These are phyloP conservation scores for Hirtodrosophila alboralis DNA, from an alignment of 2,888 invertebrate species.

Conservation along the genomic window DNA sequence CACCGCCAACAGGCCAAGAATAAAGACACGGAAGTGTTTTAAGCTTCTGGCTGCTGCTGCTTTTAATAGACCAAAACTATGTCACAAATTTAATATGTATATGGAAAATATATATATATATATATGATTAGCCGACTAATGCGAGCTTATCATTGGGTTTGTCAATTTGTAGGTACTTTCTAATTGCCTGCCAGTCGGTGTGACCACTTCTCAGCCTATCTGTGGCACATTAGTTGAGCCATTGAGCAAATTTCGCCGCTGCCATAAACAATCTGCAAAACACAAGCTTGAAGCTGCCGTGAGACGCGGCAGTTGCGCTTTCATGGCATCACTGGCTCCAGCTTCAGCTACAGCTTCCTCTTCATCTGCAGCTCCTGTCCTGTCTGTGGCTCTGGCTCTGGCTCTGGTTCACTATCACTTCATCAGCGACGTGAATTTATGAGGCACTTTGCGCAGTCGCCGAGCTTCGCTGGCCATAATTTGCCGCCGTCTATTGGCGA, in stretches of 20 bases:
- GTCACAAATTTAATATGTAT: constrained; percentile 29
- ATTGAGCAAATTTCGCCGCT: constrained; percentile 70
- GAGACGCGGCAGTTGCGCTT: constrained; percentile 28
- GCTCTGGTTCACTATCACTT: constrained; percentile 66
- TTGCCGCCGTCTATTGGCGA: constrained; percentile 72
- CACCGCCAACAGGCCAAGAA: constrained; percentile 24
- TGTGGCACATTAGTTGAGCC: constrained; percentile 72
- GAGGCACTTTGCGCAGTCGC: constrained; percentile 76
- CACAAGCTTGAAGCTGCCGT: constrained; percentile 42
- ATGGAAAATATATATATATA: too few species aligned
- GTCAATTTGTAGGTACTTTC: constrained; percentile 71
- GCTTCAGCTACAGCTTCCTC: constrained; percentile 14
- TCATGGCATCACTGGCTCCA: constrained; percentile 11
- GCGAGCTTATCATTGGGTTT: constrained; percentile 32
- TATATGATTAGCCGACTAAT: constrained; percentile 11
- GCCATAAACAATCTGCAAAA: constrained; percentile 71
- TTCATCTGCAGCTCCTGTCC: constrained; percentile 1
- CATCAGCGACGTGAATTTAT: constrained; percentile 79
- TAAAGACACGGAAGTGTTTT: constrained; percentile 45
- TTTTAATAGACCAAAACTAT: constrained; percentile 29
- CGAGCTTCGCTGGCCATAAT: constrained; percentile 72
- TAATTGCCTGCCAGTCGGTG: constrained; percentile 55
- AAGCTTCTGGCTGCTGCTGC: constrained; percentile 27
- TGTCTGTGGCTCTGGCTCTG: constrained; percentile 3
- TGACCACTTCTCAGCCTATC: constrained; percentile 52